A percentile compares a stretch with the other conserved stretches of the same genome.
Evolutionary conservation across 2,113 vertebrate genomes (phyloP).

Genomic region (Epinephelus moara): DNA sequence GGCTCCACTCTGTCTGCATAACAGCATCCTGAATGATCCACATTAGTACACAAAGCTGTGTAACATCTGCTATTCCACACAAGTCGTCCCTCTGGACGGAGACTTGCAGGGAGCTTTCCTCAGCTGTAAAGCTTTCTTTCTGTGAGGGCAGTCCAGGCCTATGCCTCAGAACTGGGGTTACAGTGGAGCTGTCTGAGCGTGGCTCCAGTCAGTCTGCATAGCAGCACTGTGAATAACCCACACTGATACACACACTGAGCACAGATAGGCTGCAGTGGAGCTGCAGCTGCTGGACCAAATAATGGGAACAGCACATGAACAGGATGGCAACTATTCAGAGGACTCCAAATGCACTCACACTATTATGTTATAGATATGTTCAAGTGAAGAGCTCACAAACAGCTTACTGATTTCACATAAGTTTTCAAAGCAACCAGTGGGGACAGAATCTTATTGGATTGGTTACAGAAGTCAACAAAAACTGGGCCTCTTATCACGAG

Average conservation of each 20-base stretch:
- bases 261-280: conserved; percentile 37
- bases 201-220: conserved; percentile 83
- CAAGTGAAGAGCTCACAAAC: neutral
- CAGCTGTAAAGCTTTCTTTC: conserved; percentile 34
- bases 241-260: conserved; percentile 55
- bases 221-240: conserved; percentile 78
- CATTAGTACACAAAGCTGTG: conserved; percentile 58
- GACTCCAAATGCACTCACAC: neutral
- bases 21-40: conserved; percentile 71
- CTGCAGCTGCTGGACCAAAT: conserved; percentile 52
- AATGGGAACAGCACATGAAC: conserved; percentile 14
- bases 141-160: conserved; percentile 31
- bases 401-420: neutral
- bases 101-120: conserved; percentile 19
- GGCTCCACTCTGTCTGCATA: conserved; percentile 77
- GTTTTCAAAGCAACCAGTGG: neutral
- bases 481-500: neutral
- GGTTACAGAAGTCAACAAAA: neutral
- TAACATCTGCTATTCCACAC: conserved; percentile 63
- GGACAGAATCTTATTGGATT: neutral
- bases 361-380: too few relatives aligned
- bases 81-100: conserved; percentile 20
- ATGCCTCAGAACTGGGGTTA: conserved; percentile 40
- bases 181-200: conserved; percentile 62
- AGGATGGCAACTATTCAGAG: neutral